Conservation (phyloP, 2,888 invertebrate genomes). For the Aspidapion aeneum region DNA sequence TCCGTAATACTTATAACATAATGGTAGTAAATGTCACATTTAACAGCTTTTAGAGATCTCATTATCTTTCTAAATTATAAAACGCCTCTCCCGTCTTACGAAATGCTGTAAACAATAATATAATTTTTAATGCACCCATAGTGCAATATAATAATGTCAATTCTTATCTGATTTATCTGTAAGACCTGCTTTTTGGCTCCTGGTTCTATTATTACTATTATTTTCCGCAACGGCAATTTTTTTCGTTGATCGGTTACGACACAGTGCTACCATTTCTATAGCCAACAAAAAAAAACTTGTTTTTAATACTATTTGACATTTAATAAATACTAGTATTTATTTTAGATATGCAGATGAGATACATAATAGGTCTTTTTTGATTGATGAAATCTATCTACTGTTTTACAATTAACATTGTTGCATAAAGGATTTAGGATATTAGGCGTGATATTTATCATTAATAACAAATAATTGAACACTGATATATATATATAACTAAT, state of each 20-base stretch:
- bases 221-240: neutral
- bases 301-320: slow-evolving; percentile 18
- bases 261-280: neutral
- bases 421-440: slow-evolving; percentile 4
- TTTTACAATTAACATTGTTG: slow-evolving; percentile 5
- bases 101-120: neutral
- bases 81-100: neutral
- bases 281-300: neutral
- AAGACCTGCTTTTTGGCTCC: neutral
- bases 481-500: no score
- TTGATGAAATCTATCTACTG: neutral
- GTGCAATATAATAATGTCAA: slow-evolving; percentile 4
- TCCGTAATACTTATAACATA: no score
- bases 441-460: no score
- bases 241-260: neutral
- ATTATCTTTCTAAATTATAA: neutral
- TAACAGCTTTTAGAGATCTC: neutral
- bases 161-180: slow-evolving; percentile 2
- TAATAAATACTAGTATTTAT: neutral
- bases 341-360: slow-evolving; percentile 5
- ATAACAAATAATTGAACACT: slow-evolving; percentile 1
- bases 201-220: neutral
- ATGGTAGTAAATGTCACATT: neutral
- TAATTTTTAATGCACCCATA: slow-evolving; percentile 1
- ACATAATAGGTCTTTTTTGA: slow-evolving; percentile 8